phyloP scores from a whole-genome alignment of 2,113 vertebrate genomes.

The Petroica traversi region DNA sequence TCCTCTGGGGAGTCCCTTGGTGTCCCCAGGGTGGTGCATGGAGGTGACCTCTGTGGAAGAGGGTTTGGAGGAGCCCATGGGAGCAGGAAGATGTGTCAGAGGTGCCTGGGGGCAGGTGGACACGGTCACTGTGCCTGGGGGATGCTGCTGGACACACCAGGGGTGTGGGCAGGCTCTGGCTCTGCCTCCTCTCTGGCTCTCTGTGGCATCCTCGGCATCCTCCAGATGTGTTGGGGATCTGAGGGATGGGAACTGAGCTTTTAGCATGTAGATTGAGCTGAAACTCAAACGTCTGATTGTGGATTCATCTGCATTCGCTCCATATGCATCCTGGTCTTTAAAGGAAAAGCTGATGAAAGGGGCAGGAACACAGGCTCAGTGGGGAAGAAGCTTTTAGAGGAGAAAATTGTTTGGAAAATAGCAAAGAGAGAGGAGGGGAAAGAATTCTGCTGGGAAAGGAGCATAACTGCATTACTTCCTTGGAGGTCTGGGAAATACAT shows the following conservation, averaged over 20 bases:
- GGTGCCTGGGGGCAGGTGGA: neutral
- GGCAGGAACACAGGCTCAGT: slow-evolving; percentile 21
- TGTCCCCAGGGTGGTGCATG: neutral
- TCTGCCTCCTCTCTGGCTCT: neutral
- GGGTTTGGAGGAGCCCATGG: neutral
- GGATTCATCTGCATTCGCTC: neutral
- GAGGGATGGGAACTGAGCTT: neutral
- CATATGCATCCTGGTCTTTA: neutral
- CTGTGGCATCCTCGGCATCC: neutral
- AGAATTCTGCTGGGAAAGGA: slow-evolving; percentile 51
- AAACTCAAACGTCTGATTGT: neutral
- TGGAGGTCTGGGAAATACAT: slow-evolving; percentile 65
- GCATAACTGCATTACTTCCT: slow-evolving; percentile 34
- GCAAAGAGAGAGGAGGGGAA: slow-evolving; percentile 32
- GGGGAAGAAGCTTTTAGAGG: slow-evolving; percentile 43
- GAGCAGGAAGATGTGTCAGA: neutral
- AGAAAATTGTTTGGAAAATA: slow-evolving; percentile 46
- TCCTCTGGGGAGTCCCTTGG: neutral
- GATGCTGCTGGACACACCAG: neutral
- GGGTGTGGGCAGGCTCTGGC: neutral
- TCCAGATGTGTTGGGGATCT: neutral
- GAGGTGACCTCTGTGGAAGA: fast-evolving
- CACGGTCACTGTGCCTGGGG: fast-evolving
- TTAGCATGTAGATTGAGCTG: neutral
- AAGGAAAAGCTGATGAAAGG: slow-evolving; percentile 30